Base-by-base conservation (phyloP, 2,797 vertebrate species). In the Steatocranus sp. region DNA sequence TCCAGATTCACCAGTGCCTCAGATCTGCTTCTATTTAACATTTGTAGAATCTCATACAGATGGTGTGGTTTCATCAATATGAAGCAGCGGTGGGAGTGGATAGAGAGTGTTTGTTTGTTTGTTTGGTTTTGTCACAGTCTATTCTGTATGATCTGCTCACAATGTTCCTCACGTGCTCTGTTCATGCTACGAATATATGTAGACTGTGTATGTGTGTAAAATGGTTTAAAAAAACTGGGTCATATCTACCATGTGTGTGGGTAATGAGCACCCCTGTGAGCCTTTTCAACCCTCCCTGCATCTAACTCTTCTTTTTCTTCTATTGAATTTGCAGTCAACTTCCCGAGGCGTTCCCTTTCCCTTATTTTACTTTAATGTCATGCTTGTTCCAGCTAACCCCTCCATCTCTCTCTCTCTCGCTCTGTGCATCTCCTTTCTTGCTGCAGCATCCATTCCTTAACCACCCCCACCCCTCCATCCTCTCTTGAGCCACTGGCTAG, bases 241-340 rank as follows among this genome's bases (percentile, higher is more conserved):
- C 87, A 91, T 83, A 89, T 93, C 91, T 91, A 87, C 83, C 61
- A 83, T 85, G 32, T 61, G 54, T 83, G 51, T 49, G 79, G 78
- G 36, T 86, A 75, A 86, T 80, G 83, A 88, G 81, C 78, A 41
- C 73, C 61, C 15, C 75, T 79, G 85, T 51, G 76, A 82, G 32
- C 4, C 15, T n/a, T 34, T 83, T 51, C 88, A 80, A 75, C 50
- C 75, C 76, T 2, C 50, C 27, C 23, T 61, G 36, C 79, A 63
- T 78, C 51, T 74, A 41, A 81, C 74, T 80, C 32, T 36, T 77
- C 23, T 23, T 81, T 78, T 78, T 50, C 15, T 76, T 46, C 41
- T 34, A 4, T 38, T 75, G 38, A 34, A 36, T 76, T 61, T 80
- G 12, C 58, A 30, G 18, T 79, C 8, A 17, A 20, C 8, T 30